Conservation (phyloP, 2,797 vertebrate species). For the Artibeus lituratus region DNA sequence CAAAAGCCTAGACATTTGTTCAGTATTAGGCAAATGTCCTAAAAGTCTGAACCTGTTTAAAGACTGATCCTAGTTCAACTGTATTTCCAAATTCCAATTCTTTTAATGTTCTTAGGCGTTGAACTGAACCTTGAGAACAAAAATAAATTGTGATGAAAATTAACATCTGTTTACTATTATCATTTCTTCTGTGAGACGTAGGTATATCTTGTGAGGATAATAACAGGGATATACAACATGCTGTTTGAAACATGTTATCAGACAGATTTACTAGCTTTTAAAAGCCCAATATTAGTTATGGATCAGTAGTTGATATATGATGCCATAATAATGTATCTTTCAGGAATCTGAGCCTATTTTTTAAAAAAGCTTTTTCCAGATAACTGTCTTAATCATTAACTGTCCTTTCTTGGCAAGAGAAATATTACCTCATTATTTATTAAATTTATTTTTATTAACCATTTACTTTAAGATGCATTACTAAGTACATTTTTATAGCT, state of each 20-base stretch:
- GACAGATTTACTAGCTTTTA: constrained; percentile 57
- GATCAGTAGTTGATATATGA: background rate
- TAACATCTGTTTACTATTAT: constrained; percentile 62
- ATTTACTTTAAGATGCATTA: constrained; percentile 36
- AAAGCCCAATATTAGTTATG: constrained; percentile 30
- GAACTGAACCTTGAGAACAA: constrained; percentile 20
- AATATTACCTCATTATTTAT: constrained; percentile 23
- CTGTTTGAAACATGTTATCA: constrained; percentile 30
- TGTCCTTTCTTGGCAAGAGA: constrained; percentile 35
- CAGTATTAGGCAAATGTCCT: background rate
- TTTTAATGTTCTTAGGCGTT: background rate
- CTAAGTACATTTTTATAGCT: constrained; percentile 50
- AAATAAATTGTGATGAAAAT: constrained; percentile 50
- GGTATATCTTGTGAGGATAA: background rate
- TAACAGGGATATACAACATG: background rate
- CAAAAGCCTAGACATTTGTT: background rate
- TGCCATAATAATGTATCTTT: background rate
- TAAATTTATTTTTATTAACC: constrained; percentile 46
- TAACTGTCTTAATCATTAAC: constrained; percentile 25
- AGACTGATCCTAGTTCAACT: background rate
- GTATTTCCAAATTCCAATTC: background rate
- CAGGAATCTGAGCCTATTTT: constrained; percentile 9
- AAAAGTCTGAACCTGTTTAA: constrained; percentile 11
- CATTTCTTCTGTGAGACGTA: constrained; percentile 12
- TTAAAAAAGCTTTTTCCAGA: background rate